Evolutionary conservation across 2,888 invertebrate species (phyloP).

Genomic region (Andricus quercusramuli): DNA sequence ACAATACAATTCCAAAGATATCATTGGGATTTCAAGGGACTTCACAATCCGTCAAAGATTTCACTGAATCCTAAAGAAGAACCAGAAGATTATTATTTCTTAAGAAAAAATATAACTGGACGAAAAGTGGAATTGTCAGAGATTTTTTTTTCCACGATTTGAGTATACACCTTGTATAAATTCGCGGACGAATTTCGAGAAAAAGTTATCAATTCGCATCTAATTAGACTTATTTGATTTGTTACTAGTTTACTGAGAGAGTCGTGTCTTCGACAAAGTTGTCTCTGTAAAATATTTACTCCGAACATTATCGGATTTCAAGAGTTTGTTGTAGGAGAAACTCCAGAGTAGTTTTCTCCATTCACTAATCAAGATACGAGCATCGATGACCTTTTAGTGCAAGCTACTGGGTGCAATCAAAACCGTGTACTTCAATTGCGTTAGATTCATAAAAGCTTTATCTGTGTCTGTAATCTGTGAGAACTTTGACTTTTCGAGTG

Average conservation of each 20-base stretch:
- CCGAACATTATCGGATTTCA: constrained; percentile 10
- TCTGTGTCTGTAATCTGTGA: constrained; percentile 17
- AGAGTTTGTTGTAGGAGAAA: constrained; percentile 6
- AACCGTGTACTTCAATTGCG: constrained; percentile 13
- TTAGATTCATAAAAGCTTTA: constrained; percentile 18
- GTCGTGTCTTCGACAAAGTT: background rate
- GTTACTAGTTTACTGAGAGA: background rate
- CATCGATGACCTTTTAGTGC: constrained; percentile 33
- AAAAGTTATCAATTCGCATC: background rate
- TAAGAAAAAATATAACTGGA: too few species aligned
- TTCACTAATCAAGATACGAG: constrained; percentile 33
- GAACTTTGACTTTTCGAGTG: constrained; percentile 40
- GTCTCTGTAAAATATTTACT: background rate
- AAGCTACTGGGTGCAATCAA: constrained; percentile 26
- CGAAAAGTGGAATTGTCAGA: too few species aligned
- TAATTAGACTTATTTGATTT: background rate
- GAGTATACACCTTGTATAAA: background rate
- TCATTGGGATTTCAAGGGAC: too few species aligned
- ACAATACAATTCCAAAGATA: too few species aligned
- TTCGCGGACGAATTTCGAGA: background rate
- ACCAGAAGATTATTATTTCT: too few species aligned
- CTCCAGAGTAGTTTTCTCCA: constrained; percentile 30
- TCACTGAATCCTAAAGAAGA: too few species aligned
- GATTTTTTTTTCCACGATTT: too few species aligned
- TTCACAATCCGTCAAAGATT: too few species aligned